phyloP scores from a whole-genome alignment of 2,888 invertebrate genomes.

The Ormyrus pomaceus region DNA sequence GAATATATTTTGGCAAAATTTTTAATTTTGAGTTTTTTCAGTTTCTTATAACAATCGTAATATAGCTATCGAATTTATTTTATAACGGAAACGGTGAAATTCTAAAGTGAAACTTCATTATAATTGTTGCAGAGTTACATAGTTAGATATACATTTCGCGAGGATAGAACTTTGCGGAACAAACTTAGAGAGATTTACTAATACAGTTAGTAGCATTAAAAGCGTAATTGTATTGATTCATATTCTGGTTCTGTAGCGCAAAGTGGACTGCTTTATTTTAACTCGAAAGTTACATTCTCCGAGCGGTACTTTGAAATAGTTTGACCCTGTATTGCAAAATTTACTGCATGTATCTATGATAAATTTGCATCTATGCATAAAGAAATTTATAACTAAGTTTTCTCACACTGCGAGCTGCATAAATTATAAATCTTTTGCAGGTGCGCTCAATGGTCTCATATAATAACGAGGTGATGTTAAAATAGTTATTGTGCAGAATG shows the following conservation, averaged over 20 bases:
- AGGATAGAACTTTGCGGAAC: conserved; percentile 24
- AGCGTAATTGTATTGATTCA: conserved; percentile 53
- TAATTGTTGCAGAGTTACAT: conserved; percentile 8
- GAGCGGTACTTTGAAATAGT: conserved; percentile 49
- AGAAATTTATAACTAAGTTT: conserved; percentile 46
- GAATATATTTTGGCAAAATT: not conserved
- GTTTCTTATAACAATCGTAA: too few relatives aligned
- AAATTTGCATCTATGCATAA: conserved; percentile 44
- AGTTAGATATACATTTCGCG: conserved; percentile 9
- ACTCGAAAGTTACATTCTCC: conserved; percentile 49
- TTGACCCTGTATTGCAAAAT: conserved; percentile 53
- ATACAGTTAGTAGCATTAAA: conserved; percentile 21
- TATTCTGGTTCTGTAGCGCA: conserved; percentile 47
- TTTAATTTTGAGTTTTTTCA: too few relatives aligned
- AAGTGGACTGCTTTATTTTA: conserved; percentile 56
- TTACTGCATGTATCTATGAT: conserved; percentile 51
- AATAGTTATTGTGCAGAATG: not conserved
- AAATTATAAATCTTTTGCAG: conserved; percentile 37
- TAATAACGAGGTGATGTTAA: conserved; percentile 9
- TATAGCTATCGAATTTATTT: too few relatives aligned
- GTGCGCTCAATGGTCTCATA: not conserved
- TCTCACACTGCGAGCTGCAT: conserved; percentile 31
- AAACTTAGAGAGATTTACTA: conserved; percentile 41
- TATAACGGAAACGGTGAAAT: too few relatives aligned
- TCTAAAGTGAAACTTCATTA: too few relatives aligned